Base-by-base conservation (phyloP, 2,797 vertebrate species). In the Crax fasciolata region DNA sequence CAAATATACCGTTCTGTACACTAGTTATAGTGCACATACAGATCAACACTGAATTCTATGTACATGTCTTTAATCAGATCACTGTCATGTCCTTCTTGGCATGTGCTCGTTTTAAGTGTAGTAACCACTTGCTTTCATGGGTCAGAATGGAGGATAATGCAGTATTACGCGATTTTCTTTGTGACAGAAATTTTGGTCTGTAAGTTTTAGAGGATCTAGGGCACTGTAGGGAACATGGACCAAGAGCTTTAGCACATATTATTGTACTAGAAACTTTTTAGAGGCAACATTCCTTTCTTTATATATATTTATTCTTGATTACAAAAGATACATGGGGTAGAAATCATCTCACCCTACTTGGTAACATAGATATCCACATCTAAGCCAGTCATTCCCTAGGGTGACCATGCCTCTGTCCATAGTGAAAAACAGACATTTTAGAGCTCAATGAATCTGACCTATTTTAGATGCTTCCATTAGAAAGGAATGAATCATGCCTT, bases 401-500 rank as follows among this genome's bases (percentile, higher is more conserved):
- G 73, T 84, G 77, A 59, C 63, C 25, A 21, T 59, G 48, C 51
- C 44, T 70, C 80, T 76, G 39, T 48, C 89, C 77, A 12, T 16
- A 63, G 44, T 68, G 80, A 30, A 84, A 84, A 92, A 2, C 13
- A 79, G 86, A 52, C 38, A 65, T 90, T 95, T 88, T 25, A 84
- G 80, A 79, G 39, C 83, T 84, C 85, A 70, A 24, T 67, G 83
- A 59, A 79, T 58, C 59, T 93, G 85, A 93, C 90, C 94, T 94
- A 90, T 63, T 96, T 96, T 87, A 75, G 83, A 90, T 84, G 58
- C 17, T 74, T 86, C 41, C 74, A 55, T 88, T 66, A 86, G 55
- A 38, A 78, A 86, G 8, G 28, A 57, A 66, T 94, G 90, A 94
- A 93, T 91, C 80, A 86, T 76, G 51, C 62, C 66, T 91, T 75